Evolutionary conservation across 2,113 vertebrate species (phyloP), one percentile per base, ranked within the genome.

Genomic region (Falco punctatus): DNA sequence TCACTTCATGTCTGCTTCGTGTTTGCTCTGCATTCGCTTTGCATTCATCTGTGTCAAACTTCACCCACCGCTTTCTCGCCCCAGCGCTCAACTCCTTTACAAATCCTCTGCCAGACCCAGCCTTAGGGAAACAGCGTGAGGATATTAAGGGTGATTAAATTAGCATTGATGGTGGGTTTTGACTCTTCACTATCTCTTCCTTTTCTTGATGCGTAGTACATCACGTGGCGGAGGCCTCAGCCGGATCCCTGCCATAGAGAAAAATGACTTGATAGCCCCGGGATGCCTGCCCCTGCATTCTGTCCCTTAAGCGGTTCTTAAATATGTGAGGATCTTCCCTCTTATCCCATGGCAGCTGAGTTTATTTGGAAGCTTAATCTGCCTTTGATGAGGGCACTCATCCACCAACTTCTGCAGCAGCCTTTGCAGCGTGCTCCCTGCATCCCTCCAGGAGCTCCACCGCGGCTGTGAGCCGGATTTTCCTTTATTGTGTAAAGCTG

Each of bases 401-500:
- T n/a, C 59, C 35, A 26, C n/a, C 46, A 5, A 42, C n/a, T 19
- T 10, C 42, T 42, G 46, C 7, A 49, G 61, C 86, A 71, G n/a
- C 77, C 82, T 81, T 3, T 0, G 69, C 69, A 46, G 33, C 1
- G 2, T 8, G 33, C n/a, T 94, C 78, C 59, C 61, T 48, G 35
- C 49, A 22, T 52, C 86, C 62, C 64, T 75, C 22, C 67, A 35
- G 85, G 75, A 95, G 83, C 82, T 84, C 23, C 46, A 27, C 55
- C 14, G 13, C 0, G 0, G 27, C 16, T n/a, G 8, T 73, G 90
- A 93, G 94, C 69, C 7, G 48, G 33, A 77, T 81, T 94, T 96
- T 94, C 90, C 81, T 81, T 84, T 89, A 51, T 78, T 75, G 42
- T 42, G 42, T 42, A 70, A 26, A 90, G 92, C 92, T 92, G 83